phyloP scores from a whole-genome alignment of 2,797 vertebrate genomes.

The Epinephelus awoara region DNA sequence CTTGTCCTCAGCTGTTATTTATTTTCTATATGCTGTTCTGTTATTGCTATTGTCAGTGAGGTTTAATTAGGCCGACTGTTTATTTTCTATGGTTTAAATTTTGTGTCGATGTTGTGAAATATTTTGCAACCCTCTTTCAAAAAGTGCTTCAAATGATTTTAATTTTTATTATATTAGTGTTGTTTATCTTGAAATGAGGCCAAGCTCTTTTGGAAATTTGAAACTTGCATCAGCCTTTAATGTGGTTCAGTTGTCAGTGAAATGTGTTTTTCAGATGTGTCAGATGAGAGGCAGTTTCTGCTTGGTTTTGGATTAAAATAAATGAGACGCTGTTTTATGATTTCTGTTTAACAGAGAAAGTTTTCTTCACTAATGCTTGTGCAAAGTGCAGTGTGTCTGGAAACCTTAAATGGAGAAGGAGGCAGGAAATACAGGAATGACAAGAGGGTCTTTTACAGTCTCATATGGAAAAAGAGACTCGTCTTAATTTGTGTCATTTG shows the following conservation, averaged over 20 bases:
- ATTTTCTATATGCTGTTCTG: not conserved
- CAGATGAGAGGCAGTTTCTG: not conserved
- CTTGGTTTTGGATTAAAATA: constrained; percentile 21
- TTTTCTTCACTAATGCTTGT: not conserved
- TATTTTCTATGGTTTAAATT: constrained; percentile 1
- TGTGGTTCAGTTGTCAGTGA: not conserved
- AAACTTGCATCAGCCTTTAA: constrained; percentile 4
- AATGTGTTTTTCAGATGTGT: constrained; percentile 3
- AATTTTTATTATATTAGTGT: not conserved
- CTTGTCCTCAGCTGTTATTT: not conserved
- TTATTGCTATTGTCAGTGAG: not conserved
- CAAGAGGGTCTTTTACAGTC: not conserved
- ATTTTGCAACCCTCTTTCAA: not conserved
- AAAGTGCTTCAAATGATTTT: not conserved
- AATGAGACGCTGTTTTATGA: not conserved
- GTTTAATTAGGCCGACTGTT: not conserved
- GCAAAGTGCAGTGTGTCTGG: not conserved
- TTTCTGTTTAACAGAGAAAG: constrained; percentile 15
- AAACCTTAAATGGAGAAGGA: not conserved
- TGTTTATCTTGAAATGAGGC: constrained; percentile 2
- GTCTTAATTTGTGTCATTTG: constrained; percentile 34
- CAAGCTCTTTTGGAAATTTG: constrained; percentile 10
- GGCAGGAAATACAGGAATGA: not conserved
- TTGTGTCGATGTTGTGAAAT: constrained; percentile 14
- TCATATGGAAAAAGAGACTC: not conserved